These are phyloP conservation scores for Melinopterus prodromus DNA, from an alignment of 2,888 invertebrate species.

Conservation along the genomic window DNA sequence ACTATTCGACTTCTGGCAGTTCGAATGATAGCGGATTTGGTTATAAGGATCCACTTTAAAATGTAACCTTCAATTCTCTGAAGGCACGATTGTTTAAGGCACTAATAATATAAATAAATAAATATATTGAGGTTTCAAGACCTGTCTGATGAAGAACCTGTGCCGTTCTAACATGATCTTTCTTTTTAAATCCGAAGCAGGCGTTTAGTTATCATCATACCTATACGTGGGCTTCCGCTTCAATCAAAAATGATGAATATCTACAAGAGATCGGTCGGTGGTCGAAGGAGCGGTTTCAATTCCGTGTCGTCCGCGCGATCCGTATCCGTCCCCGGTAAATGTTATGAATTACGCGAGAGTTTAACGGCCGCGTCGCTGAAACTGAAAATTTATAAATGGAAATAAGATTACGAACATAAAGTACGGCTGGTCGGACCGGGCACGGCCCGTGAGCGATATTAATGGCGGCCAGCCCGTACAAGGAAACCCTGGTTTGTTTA, in stretches of 20 bases:
- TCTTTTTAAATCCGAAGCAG: neutral
- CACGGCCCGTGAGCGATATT: conserved; percentile 43
- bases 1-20: too few relatives aligned
- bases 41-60: too few relatives aligned
- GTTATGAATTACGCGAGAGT: conserved; percentile 8
- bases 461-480: conserved; percentile 51
- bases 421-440: conserved; percentile 35
- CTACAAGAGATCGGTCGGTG: neutral
- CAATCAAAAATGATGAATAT: neutral
- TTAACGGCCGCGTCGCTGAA: conserved; percentile 15
- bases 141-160: too few relatives aligned
- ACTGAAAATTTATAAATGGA: conserved; percentile 46
- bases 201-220: neutral
- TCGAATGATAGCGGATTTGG: too few relatives aligned
- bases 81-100: too few relatives aligned
- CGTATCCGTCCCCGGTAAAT: neutral
- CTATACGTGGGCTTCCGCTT: neutral
- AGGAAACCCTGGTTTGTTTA: conserved; percentile 54
- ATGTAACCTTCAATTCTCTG: neutral
- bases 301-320: neutral
- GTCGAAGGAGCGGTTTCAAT: neutral
- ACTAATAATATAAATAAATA: too few relatives aligned
- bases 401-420: conserved; percentile 50
- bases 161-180: neutral
- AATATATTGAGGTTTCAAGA: too few relatives aligned